phyloP scores from a whole-genome alignment of 1,140 invertebrate genomes.

The Lanistes nyassanus region DNA sequence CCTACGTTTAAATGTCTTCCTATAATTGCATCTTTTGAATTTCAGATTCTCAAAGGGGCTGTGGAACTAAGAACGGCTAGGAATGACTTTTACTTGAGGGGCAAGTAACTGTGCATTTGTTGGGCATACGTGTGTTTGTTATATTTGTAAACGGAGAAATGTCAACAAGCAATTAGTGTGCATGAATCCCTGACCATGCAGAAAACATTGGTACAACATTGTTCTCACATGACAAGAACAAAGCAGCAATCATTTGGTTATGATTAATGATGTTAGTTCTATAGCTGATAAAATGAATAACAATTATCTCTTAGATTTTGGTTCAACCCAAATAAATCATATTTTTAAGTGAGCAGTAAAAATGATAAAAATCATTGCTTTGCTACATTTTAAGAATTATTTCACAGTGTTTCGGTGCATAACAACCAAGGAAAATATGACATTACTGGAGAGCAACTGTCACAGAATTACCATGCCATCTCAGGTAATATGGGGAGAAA shows the following conservation, averaged over 20 bases:
- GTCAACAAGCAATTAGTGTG: too few relatives aligned
- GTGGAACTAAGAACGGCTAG: slow-evolving; percentile 35
- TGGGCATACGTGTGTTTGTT: too few relatives aligned
- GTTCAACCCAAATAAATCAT: too few relatives aligned
- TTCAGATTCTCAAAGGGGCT: slow-evolving; percentile 37
- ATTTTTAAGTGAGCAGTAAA: too few relatives aligned
- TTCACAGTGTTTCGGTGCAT: slow-evolving; percentile 44
- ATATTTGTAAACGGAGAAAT: background rate
- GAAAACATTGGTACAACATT: too few relatives aligned
- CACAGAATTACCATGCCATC: slow-evolving; percentile 43
- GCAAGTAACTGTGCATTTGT: slow-evolving; percentile 26
- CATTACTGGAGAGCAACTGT: slow-evolving; percentile 36
- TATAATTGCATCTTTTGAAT: slow-evolving; percentile 4
- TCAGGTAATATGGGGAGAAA: slow-evolving; percentile 51
- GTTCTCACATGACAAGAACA: too few relatives aligned
- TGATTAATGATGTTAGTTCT: too few relatives aligned
- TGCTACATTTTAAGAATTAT: background rate
- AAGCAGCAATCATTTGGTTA: too few relatives aligned
- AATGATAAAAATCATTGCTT: background rate
- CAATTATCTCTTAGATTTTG: too few relatives aligned
- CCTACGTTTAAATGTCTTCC: too few relatives aligned
- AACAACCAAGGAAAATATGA: slow-evolving; percentile 30
- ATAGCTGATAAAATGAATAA: too few relatives aligned
- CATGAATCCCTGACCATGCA: background rate
- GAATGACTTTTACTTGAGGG: slow-evolving; percentile 33